Percentiles rank a stretch among this genome's conserved stretches.
These are phyloP conservation scores for Kryptopterus vitreolus DNA, from an alignment of 2,797 vertebrate species.

Conservation along the genomic window DNA sequence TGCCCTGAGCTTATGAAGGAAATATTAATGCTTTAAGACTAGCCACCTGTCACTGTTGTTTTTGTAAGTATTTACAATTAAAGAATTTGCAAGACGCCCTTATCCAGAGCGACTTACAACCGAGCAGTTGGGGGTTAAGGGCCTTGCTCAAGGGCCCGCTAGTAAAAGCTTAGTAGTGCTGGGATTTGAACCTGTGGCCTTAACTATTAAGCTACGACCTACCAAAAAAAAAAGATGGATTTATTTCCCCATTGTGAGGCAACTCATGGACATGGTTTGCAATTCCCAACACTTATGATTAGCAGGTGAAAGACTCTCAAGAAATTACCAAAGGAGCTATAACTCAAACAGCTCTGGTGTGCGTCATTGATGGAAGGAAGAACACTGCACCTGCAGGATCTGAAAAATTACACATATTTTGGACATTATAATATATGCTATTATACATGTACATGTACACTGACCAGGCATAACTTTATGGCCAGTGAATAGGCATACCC, in stretches of 20 bases:
- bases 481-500: no score
- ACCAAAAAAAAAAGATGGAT: background rate
- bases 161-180: no score
- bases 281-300: background rate
- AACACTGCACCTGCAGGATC: conserved; percentile 3
- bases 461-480: no score
- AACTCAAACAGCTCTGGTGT: background rate
- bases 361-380: background rate
- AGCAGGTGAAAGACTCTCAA: conserved; percentile 6
- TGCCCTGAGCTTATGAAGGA: background rate
- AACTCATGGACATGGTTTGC: no score
- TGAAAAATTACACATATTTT: background rate
- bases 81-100: no score
- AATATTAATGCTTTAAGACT: conserved; percentile 7
- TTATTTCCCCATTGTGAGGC: background rate
- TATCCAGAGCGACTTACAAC: no score
- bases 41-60: background rate
- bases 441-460: background rate
- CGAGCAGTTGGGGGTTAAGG: no score
- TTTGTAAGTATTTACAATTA: no score
- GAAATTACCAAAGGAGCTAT: background rate
- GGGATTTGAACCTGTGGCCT: no score
- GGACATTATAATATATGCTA: background rate
- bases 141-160: no score
- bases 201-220: no score